phyloP scores from a whole-genome alignment of 2,797 vertebrate genomes.

The Neoniphon sammara region DNA sequence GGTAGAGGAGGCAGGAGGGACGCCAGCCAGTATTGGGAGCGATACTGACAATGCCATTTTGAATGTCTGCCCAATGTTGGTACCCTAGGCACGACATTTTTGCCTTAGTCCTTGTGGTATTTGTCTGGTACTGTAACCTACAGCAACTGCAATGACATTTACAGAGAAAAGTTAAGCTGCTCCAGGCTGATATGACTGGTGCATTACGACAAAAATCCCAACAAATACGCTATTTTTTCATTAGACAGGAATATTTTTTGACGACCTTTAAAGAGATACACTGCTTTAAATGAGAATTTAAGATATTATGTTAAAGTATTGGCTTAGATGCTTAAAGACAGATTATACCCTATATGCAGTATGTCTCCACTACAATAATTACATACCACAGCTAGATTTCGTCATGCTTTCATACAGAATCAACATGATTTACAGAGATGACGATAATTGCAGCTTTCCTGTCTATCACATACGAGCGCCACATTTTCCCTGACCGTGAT shows the following conservation, averaged over 20 bases:
- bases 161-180: slow-evolving; percentile 29
- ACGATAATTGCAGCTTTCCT: slow-evolving; percentile 51
- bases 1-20: neutral
- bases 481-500: slow-evolving; percentile 39
- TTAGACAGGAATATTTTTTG: neutral
- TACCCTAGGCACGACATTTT: slow-evolving; percentile 10
- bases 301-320: neutral
- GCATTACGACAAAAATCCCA: neutral
- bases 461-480: slow-evolving; percentile 56
- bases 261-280: no score
- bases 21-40: slow-evolving; percentile 15
- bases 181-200: slow-evolving; percentile 4
- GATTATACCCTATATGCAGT: no score
- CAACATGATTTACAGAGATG: slow-evolving; percentile 34
- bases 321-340: neutral
- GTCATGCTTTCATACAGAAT: neutral
- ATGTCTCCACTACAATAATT: neutral
- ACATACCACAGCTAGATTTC: neutral
- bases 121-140: slow-evolving; percentile 36
- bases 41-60: slow-evolving; percentile 20
- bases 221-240: no score
- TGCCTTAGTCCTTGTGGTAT: slow-evolving; percentile 1
- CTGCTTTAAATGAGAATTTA: no score
- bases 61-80: slow-evolving; percentile 7
- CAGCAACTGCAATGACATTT: slow-evolving; percentile 55